These are phyloP conservation scores for Zaprionus ornatus DNA, from an alignment of 1,140 invertebrate genomes.

Conservation along the genomic window DNA sequence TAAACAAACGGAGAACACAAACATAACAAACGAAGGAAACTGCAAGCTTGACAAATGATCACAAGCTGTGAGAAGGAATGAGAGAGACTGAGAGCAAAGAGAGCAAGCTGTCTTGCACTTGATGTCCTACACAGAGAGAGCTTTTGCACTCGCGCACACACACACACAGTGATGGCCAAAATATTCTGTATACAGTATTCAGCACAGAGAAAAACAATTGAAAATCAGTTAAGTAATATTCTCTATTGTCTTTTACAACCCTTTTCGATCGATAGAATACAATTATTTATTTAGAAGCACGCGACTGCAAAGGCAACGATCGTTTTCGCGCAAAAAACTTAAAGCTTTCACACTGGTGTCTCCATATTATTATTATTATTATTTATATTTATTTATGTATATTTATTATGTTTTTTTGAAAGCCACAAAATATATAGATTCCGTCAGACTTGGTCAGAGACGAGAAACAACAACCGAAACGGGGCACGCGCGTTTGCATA, in stretches of 20 bases:
- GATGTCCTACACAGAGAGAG: neutral
- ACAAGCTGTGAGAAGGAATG: neutral
- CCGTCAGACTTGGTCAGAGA: constrained; percentile 47
- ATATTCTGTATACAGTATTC: neutral
- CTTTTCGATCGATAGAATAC: constrained; percentile 39
- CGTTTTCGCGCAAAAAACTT: constrained; percentile 2
- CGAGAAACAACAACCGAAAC: constrained; percentile 75
- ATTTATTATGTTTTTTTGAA: constrained; percentile 27
- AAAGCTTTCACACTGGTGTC: constrained; percentile 1
- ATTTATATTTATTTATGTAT: neutral
- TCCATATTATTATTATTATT: constrained; percentile 13
- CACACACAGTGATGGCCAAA: neutral
- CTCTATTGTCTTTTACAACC: constrained; percentile 50
- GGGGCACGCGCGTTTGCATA: constrained; percentile 82
- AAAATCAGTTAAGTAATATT: constrained; percentile 35
- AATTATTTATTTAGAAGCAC: constrained; percentile 21
- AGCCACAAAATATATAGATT: constrained; percentile 18
- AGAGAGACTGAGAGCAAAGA: neutral
- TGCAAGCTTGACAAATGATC: constrained; percentile 37
- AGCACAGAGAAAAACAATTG: constrained; percentile 38
- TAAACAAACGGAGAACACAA: constrained; percentile 51
- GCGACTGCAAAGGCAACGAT: neutral
- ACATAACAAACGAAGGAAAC: constrained; percentile 18
- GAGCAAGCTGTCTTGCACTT: neutral
- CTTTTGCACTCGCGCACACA: constrained; percentile 1